These are phyloP conservation scores for Sebastes kiyomatsui DNA, from an alignment of 2,797 vertebrate genomes.

Conservation along the genomic window DNA sequence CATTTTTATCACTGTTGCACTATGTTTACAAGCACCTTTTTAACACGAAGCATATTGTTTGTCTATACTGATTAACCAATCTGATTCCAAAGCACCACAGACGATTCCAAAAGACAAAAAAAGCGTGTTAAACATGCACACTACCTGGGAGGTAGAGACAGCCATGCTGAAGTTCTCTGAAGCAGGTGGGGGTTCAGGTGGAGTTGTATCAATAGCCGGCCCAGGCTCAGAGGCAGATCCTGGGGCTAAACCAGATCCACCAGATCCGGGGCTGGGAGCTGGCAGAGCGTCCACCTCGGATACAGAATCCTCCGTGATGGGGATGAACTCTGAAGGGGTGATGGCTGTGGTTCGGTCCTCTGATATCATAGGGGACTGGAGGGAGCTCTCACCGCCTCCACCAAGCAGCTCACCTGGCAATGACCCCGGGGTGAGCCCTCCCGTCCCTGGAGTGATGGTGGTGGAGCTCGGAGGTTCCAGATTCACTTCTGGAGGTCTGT, in stretches of 20 bases:
- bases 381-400: slow-evolving; percentile 85
- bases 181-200: slow-evolving; percentile 49
- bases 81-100: background rate
- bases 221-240: slow-evolving; percentile 30
- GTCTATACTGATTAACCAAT: background rate
- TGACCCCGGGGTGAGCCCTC: slow-evolving; percentile 80
- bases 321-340: slow-evolving; percentile 94
- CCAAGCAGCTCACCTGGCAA: slow-evolving; percentile 83
- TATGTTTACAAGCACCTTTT: background rate
- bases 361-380: slow-evolving; percentile 92
- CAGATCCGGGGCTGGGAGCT: slow-evolving; percentile 79
- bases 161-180: slow-evolving; percentile 77
- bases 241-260: slow-evolving; percentile 36
- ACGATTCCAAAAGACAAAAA: background rate
- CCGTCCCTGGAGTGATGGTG: slow-evolving; percentile 44
- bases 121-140: background rate
- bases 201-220: slow-evolving; percentile 18
- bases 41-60: background rate
- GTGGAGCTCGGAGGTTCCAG: slow-evolving; percentile 74
- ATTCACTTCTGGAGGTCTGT: slow-evolving; percentile 74
- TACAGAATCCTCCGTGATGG: slow-evolving; percentile 92
- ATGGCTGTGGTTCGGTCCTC: slow-evolving; percentile 92
- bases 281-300: slow-evolving; percentile 91
- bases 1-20: background rate
- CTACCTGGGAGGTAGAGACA: slow-evolving; percentile 87